These are phyloP conservation scores for Synodontis membranacea DNA, from an alignment of 2,113 vertebrate species.

Conservation along the genomic window DNA sequence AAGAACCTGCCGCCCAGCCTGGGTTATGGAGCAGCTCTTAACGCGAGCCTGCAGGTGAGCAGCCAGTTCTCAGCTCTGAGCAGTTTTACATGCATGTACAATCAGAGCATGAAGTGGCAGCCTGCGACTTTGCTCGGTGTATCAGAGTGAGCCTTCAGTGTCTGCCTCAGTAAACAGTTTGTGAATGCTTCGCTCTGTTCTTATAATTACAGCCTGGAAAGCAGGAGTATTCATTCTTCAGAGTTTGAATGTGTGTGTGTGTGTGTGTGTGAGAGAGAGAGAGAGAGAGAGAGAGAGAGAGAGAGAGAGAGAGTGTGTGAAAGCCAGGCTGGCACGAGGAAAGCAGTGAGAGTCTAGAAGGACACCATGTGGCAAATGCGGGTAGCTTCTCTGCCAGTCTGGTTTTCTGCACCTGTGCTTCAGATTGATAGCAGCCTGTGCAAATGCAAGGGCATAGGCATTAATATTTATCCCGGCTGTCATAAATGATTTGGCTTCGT, in stretches of 20 bases:
- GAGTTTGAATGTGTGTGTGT: slow-evolving; percentile 20
- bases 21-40: slow-evolving; percentile 96
- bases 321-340: slow-evolving; percentile 44
- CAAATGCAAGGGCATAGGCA: slow-evolving; percentile 91
- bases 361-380: slow-evolving; percentile 81
- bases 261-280: not conserved
- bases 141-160: not conserved
- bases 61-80: not conserved
- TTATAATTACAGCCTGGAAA: slow-evolving; percentile 20
- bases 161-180: slow-evolving; percentile 32
- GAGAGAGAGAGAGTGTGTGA: not conserved
- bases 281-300: not conserved
- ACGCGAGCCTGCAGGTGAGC: slow-evolving; percentile 96
- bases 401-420: slow-evolving; percentile 62
- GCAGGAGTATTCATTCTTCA: slow-evolving; percentile 14
- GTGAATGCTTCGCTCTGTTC: slow-evolving; percentile 5
- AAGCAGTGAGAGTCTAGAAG: slow-evolving; percentile 72
- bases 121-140: not conserved
- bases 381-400: slow-evolving; percentile 59
- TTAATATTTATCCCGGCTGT: slow-evolving; percentile 99
- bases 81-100: slow-evolving; percentile 3
- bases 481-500: slow-evolving; percentile 98
- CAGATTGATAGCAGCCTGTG: slow-evolving; percentile 90
- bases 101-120: not conserved
- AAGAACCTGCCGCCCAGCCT: slow-evolving; percentile 98